A percentile compares a stretch with the other conserved stretches of the same genome.
These are phyloP conservation scores for Hemicrepidius hirtus DNA, from an alignment of 2,888 invertebrate species.

Conservation along the genomic window DNA sequence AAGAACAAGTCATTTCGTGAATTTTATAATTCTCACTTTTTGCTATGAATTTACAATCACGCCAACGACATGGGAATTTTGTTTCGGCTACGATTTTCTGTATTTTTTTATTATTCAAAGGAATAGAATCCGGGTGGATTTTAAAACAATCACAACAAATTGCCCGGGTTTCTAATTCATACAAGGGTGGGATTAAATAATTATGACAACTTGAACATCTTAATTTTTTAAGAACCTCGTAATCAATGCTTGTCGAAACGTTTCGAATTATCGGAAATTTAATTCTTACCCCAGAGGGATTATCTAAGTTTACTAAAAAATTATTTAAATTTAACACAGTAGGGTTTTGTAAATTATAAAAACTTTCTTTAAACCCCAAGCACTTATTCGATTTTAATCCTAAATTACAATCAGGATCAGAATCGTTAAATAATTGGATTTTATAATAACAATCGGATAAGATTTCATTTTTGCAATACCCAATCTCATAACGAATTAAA, in stretches of 20 bases:
- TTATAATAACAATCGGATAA: neutral
- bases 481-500: slow-evolving; percentile 1
- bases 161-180: slow-evolving; percentile 9
- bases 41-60: slow-evolving; percentile 14
- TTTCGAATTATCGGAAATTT: slow-evolving; percentile 2
- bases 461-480: slow-evolving; percentile 23
- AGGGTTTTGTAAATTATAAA: slow-evolving; percentile 16
- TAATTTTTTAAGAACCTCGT: slow-evolving; percentile 18
- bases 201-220: slow-evolving; percentile 27
- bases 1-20: slow-evolving; percentile 28
- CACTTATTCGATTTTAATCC: slow-evolving; percentile 31
- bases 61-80: slow-evolving; percentile 38
- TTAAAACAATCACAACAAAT: slow-evolving; percentile 31
- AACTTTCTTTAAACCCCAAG: slow-evolving; percentile 12
- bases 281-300: neutral
- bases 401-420: slow-evolving; percentile 29
- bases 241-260: neutral
- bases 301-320: slow-evolving; percentile 28
- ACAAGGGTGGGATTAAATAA: slow-evolving; percentile 33
- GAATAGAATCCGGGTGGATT: slow-evolving; percentile 4
- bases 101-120: slow-evolving; percentile 16
- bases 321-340: slow-evolving; percentile 11
- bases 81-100: neutral
- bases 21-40: slow-evolving; percentile 21
- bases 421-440: slow-evolving; percentile 32